phyloP scores from a whole-genome alignment of 1,140 invertebrate species.

The Achatina immaculata region DNA sequence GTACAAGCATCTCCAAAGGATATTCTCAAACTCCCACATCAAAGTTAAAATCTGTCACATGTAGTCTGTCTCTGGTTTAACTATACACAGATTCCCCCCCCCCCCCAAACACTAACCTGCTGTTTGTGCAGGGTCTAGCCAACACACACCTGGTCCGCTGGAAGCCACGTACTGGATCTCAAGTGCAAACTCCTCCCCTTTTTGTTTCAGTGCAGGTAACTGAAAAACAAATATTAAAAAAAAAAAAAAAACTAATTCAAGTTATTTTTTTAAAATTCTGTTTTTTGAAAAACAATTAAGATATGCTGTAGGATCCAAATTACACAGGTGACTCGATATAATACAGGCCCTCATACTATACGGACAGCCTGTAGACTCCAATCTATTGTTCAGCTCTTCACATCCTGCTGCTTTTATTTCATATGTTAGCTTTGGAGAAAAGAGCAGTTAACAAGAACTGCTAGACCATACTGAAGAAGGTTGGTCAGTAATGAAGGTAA shows the following conservation, averaged over 20 bases:
- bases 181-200: slow-evolving; percentile 37
- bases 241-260: not conserved
- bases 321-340: not conserved
- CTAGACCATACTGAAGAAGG: too few species aligned
- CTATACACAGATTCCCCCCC: too few species aligned
- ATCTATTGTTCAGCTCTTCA: not conserved
- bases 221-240: slow-evolving; percentile 28
- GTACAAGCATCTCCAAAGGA: too few species aligned
- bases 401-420: too few species aligned
- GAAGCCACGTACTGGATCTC: slow-evolving; percentile 43
- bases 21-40: too few species aligned
- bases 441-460: too few species aligned
- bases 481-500: too few species aligned
- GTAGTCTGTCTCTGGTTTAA: too few species aligned
- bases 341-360: not conserved
- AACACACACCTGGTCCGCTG: slow-evolving; percentile 45
- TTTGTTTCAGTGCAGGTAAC: slow-evolving; percentile 30
- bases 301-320: not conserved
- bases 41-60: too few species aligned
- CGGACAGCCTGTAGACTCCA: not conserved
- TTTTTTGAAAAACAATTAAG: not conserved
- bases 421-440: too few species aligned
- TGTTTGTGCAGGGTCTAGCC: slow-evolving; percentile 54
- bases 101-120: slow-evolving; percentile 44
- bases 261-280: not conserved